A percentile compares a stretch with the other conserved stretches of the same genome.
phyloP scores from a whole-genome alignment of 2,797 vertebrate species.

The Ceyx erithaca region DNA sequence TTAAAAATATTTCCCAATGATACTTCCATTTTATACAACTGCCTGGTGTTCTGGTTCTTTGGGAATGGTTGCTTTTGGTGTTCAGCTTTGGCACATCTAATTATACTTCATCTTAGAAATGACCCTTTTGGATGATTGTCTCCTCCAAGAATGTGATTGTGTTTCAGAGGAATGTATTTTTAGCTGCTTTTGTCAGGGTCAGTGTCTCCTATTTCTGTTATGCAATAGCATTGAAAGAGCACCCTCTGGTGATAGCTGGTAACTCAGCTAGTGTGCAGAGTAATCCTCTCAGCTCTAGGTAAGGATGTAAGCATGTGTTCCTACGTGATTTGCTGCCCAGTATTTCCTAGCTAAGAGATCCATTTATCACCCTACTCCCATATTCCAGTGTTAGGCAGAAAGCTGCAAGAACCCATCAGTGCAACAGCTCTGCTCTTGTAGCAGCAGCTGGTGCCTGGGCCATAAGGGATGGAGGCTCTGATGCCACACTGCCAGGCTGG shows the following conservation, averaged over 20 bases:
- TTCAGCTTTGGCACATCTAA: background rate
- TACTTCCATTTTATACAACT: background rate
- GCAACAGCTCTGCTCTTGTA: background rate
- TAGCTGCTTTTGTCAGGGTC: background rate
- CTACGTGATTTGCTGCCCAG: background rate
- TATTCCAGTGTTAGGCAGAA: background rate
- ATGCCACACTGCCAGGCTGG: background rate
- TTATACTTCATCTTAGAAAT: background rate
- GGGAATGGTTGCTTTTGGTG: background rate
- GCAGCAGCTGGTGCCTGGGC: background rate
- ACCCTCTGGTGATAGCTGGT: constrained; percentile 59
- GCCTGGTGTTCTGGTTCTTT: background rate
- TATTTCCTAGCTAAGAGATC: background rate
- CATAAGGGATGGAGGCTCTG: background rate
- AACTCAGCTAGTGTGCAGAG: background rate
- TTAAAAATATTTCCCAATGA: background rate
- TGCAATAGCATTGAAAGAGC: background rate
- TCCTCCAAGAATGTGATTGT: background rate
- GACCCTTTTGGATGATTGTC: background rate
- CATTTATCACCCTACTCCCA: background rate
- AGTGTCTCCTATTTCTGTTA: background rate
- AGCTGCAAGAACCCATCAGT: background rate
- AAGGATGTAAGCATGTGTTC: fast-evolving
- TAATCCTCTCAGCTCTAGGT: background rate
- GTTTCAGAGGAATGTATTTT: constrained; percentile 1